A percentile compares a stretch with the other conserved stretches of the same genome.
phyloP scores from a whole-genome alignment of 2,113 vertebrate species.

The Cnemophilus loriae region DNA sequence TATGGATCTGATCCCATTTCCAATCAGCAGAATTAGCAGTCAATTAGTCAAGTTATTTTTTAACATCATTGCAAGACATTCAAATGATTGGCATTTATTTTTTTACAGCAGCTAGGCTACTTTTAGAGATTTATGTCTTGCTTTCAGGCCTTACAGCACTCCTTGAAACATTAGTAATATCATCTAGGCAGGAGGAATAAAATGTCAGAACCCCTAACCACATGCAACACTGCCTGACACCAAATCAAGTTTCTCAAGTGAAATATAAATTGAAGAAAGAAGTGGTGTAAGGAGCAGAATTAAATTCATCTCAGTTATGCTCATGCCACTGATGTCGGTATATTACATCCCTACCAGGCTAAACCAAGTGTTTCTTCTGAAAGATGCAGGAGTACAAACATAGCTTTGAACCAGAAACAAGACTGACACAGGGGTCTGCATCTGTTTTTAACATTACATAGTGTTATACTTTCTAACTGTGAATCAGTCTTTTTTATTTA shows the following conservation, averaged over 20 bases:
- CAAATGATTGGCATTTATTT: background rate
- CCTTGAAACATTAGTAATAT: slow-evolving; percentile 53
- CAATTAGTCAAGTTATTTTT: slow-evolving; percentile 19
- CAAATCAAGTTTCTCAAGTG: slow-evolving; percentile 39
- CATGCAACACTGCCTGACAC: slow-evolving; percentile 27
- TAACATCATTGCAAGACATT: slow-evolving; percentile 28
- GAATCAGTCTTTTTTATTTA: background rate
- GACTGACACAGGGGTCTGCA: background rate
- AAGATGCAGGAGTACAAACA: background rate
- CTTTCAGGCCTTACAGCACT: slow-evolving; percentile 37
- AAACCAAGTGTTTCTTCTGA: background rate
- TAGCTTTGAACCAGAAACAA: background rate
- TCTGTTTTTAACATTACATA: background rate
- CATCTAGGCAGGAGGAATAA: slow-evolving; percentile 35
- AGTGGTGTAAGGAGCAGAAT: background rate
- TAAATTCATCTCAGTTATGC: slow-evolving; percentile 10
- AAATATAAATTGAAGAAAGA: slow-evolving; percentile 31
- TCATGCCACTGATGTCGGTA: slow-evolving; percentile 10
- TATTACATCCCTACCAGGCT: background rate
- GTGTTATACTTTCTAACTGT: background rate
- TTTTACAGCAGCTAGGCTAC: background rate
- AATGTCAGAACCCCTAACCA: slow-evolving; percentile 24
- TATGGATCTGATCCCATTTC: background rate
- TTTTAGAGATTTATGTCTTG: slow-evolving; percentile 40
- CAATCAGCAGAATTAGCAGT: slow-evolving; percentile 22